A percentile compares a stretch with the other conserved stretches of the same genome.
phyloP scores from a whole-genome alignment of 2,113 vertebrate genomes.

The Regulus satrapa region DNA sequence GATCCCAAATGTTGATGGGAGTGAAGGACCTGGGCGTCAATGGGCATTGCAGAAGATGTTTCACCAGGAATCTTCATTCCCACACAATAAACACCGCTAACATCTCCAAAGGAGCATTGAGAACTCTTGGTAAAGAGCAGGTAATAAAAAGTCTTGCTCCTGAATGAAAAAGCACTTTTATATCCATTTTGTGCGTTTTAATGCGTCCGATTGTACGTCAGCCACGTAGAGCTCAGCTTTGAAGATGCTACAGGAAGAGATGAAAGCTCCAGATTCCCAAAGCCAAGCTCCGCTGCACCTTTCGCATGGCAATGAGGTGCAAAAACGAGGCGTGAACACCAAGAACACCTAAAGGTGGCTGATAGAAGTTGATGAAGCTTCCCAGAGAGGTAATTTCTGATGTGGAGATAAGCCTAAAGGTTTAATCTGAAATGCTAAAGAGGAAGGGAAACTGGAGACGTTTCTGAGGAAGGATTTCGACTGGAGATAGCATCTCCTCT shows the following conservation, averaged over 20 bases:
- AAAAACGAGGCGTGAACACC: background rate
- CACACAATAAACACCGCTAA: background rate
- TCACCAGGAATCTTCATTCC: background rate
- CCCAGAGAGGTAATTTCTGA: slow-evolving; percentile 7
- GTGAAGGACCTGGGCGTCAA: background rate
- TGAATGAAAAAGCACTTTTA: background rate
- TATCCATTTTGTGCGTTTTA: background rate
- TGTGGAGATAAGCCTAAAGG: slow-evolving; percentile 27
- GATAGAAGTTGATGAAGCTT: background rate
- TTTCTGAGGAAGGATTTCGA: background rate
- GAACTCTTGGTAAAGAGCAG: background rate
- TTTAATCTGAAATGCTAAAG: slow-evolving; percentile 45
- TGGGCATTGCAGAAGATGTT: background rate
- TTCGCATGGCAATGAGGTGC: background rate
- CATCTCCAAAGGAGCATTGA: background rate
- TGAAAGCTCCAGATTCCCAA: background rate
- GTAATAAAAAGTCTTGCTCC: background rate
- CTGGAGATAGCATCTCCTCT: background rate
- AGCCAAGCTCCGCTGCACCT: background rate
- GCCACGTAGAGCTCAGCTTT: background rate
- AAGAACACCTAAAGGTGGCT: background rate
- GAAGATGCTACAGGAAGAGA: background rate
- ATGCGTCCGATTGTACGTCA: background rate
- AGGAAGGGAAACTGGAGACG: background rate
- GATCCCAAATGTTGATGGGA: background rate